Percentiles rank a stretch among this genome's conserved stretches.
Evolutionary conservation across 53 echinoderm and acorn worm species (phyloP).

Genomic region (Antedon mediterranea): DNA sequence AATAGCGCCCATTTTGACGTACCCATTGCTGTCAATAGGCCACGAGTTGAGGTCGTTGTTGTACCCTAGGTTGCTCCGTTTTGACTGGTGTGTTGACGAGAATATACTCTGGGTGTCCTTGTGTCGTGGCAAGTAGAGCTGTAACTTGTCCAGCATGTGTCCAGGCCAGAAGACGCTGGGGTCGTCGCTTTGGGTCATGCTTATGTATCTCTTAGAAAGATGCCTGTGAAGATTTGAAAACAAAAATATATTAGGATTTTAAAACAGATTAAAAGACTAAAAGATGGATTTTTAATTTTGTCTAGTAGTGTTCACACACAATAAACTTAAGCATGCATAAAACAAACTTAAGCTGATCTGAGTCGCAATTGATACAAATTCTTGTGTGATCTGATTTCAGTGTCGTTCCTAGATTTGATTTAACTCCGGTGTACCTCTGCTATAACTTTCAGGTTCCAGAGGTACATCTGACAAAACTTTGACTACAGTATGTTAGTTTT

Average conservation of each 20-base stretch:
- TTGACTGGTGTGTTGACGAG: slow-evolving; percentile 11
- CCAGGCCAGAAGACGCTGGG: slow-evolving; percentile 79
- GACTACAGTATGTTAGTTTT: too few species aligned
- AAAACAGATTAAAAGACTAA: too few species aligned
- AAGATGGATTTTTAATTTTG: too few species aligned
- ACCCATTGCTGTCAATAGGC: slow-evolving; percentile 47
- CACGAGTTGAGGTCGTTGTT: slow-evolving; percentile 62
- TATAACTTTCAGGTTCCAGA: too few species aligned
- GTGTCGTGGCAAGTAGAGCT: slow-evolving; percentile 49
- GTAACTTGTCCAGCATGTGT: slow-evolving; percentile 62
- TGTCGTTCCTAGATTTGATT: too few species aligned
- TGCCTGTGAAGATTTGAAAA: slow-evolving; percentile 31
- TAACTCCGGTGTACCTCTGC: too few species aligned
- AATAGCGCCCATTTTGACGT: slow-evolving; percentile 49
- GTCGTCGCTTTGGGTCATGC: slow-evolving; percentile 35
- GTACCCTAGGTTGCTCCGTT: slow-evolving; percentile 42
- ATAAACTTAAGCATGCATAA: too few species aligned
- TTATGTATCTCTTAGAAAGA: slow-evolving; percentile 69
- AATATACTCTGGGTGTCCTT: slow-evolving; percentile 44
- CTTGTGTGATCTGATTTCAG: too few species aligned
- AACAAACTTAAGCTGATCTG: too few species aligned
- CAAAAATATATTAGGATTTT: not conserved
- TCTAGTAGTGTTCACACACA: too few species aligned
- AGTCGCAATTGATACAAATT: too few species aligned
- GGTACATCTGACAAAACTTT: too few species aligned